Base-by-base conservation (phyloP, 2,797 vertebrate species). In the Dromococcyx pavoninus region DNA sequence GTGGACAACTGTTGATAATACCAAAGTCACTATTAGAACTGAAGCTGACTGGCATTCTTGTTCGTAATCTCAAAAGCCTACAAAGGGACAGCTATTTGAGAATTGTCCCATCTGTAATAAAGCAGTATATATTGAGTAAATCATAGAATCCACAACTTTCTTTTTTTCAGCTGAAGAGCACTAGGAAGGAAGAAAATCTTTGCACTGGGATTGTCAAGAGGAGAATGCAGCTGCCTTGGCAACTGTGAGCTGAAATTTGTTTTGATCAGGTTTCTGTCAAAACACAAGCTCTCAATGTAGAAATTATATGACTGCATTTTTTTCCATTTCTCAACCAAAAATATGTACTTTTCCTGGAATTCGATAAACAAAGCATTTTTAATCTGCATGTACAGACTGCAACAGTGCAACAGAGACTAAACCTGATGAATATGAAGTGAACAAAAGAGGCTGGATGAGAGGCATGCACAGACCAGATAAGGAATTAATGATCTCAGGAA, bases 401-500 rank as follows among this genome's bases (percentile, higher is more conserved):
- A 92, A 46, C 75, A 88, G 30, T 87, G 60, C 25, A 92, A 30
- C 71, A 91, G 44, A 89, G 69, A 92, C 48, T 53, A 78, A 81
- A 93, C 91, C 48, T 93, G 88, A 96, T 80, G 64, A 91, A 96
- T 58, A 15, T 84, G 91, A 95, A 95, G 65, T 88, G 96, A 97
- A 96, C 51, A 91, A 83, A 97, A 92, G 80, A 65, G 65, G 17
- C 33, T 95, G 48, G 54, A 88, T 96, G 92, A 83, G 60, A 93
- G 58, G 77, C 57, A 94, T 96, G 89, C 70, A 92, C 37, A 60
- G 41, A n/a, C 23, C 74, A 96, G 95, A 97, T 95, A 97, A 97
- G 86, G 62, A 96, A 95, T 95, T 95, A 95, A 97, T 90, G 87
- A 93, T 94, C 87, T 91, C 58, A 82, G 82, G 15, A 96, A 96